Conservation (phyloP, 2,888 invertebrate genomes). For the Junonia oenone region DNA sequence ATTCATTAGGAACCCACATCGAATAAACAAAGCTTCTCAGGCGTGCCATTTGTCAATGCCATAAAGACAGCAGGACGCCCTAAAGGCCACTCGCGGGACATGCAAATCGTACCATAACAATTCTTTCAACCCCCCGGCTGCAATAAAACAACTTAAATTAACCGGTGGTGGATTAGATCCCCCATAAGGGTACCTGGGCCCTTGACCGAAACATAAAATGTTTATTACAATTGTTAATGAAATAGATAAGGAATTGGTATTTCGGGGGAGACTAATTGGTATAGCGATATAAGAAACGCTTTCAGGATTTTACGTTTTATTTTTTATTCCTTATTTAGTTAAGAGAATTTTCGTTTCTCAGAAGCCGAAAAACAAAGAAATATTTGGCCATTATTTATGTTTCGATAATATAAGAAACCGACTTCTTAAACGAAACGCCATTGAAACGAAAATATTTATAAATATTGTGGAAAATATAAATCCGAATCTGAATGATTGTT, state of each 20-base stretch:
- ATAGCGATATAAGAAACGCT: constrained; percentile 2
- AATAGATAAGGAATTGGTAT: constrained; percentile 33
- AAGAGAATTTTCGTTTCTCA: background rate
- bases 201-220: constrained; percentile 25
- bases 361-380: background rate
- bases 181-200: constrained; percentile 18
- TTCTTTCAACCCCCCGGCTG: constrained; percentile 47
- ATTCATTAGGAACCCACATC: constrained; percentile 24
- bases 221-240: constrained; percentile 54
- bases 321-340: background rate
- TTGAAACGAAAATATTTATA: background rate
- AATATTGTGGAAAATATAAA: background rate
- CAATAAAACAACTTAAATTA: constrained; percentile 59
- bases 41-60: constrained; percentile 32
- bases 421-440: too few relatives aligned
- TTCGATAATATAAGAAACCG: background rate
- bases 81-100: constrained; percentile 38
- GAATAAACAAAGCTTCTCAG: constrained; percentile 26
- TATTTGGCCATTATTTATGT: background rate
- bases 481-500: background rate
- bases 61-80: constrained; percentile 27
- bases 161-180: constrained; percentile 22
- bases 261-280: constrained; percentile 33
- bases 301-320: constrained; percentile 18
- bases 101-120: constrained; percentile 65